A percentile compares a stretch with the other conserved stretches of the same genome.
Evolutionary conservation across 2,797 vertebrate genomes (phyloP).

Genomic region (Coendou prehensilis): DNA sequence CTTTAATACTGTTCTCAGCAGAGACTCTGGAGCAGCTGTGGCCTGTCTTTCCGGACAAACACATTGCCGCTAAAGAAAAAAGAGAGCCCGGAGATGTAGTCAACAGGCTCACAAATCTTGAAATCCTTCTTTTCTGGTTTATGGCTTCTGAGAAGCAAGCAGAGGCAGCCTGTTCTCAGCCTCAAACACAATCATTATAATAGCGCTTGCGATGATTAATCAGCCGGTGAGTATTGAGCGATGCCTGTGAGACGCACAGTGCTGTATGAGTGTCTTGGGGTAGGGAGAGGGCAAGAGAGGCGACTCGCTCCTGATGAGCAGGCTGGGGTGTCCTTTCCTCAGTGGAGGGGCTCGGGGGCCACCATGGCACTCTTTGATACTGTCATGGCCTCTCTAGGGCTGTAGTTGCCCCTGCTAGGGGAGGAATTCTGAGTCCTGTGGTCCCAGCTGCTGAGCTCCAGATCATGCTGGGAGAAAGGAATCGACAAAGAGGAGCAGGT

Average conservation of each 20-base stretch:
- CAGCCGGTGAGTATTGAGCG: conserved; percentile 63
- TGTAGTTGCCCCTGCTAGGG: background rate
- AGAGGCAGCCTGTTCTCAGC: conserved; percentile 78
- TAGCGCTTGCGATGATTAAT: conserved; percentile 82
- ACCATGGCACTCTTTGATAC: background rate
- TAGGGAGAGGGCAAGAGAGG: background rate
- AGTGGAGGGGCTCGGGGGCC: background rate
- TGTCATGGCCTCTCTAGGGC: background rate
- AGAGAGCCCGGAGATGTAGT: conserved; percentile 6
- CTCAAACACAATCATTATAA: conserved; percentile 77
- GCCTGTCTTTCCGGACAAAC: conserved; percentile 33
- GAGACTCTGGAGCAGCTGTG: background rate
- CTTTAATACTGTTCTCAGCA: background rate
- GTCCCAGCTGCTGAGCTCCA: background rate
- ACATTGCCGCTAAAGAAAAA: conserved; percentile 13
- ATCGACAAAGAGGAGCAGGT: conserved; percentile 38
- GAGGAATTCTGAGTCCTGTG: background rate
- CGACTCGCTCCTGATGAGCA: background rate
- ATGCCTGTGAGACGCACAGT: background rate
- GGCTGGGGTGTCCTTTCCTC: background rate
- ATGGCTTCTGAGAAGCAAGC: conserved; percentile 81
- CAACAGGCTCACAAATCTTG: conserved; percentile 79
- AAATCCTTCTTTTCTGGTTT: conserved; percentile 81
- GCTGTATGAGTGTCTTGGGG: background rate
- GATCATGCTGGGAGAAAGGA: background rate